Evolutionary conservation across 2,888 invertebrate species (phyloP).

Genomic region (Phalangium opilio): DNA sequence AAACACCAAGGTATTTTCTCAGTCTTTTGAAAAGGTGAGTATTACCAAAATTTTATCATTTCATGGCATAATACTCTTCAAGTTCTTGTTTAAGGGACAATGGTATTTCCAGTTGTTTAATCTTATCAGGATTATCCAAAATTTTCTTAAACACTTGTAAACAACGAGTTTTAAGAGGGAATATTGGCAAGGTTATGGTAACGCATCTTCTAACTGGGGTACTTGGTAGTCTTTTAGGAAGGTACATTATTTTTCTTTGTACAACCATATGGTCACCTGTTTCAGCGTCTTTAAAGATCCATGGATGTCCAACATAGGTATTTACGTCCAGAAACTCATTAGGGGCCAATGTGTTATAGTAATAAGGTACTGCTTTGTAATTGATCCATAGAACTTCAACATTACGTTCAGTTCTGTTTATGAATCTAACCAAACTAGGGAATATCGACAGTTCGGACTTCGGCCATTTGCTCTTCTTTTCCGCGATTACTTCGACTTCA

Average conservation of each 20-base stretch:
- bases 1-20: too few species aligned
- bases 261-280: slow-evolving; percentile 51
- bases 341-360: slow-evolving; percentile 44
- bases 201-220: not conserved
- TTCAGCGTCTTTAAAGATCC: slow-evolving; percentile 58
- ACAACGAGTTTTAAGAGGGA: too few species aligned
- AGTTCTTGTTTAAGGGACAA: too few species aligned
- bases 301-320: slow-evolving; percentile 65
- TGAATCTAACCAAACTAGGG: slow-evolving; percentile 40
- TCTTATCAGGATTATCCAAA: too few species aligned
- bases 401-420: slow-evolving; percentile 41
- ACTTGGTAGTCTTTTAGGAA: not conserved
- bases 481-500: too few species aligned
- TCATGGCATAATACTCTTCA: too few species aligned
- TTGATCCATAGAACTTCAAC: slow-evolving; percentile 62
- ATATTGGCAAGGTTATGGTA: not conserved
- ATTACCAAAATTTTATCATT: too few species aligned
- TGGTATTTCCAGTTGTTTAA: too few species aligned
- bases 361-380: slow-evolving; percentile 45
- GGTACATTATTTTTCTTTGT: slow-evolving; percentile 28
- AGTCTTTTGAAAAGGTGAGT: too few species aligned
- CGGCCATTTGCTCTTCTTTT: not conserved
- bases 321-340: slow-evolving; percentile 46
- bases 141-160: too few species aligned
- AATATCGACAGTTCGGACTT: not conserved